Evolutionary conservation across 2,797 vertebrate genomes (phyloP), one percentile per base, ranked within the genome.

Genomic region (Hozukius guyotensis): DNA sequence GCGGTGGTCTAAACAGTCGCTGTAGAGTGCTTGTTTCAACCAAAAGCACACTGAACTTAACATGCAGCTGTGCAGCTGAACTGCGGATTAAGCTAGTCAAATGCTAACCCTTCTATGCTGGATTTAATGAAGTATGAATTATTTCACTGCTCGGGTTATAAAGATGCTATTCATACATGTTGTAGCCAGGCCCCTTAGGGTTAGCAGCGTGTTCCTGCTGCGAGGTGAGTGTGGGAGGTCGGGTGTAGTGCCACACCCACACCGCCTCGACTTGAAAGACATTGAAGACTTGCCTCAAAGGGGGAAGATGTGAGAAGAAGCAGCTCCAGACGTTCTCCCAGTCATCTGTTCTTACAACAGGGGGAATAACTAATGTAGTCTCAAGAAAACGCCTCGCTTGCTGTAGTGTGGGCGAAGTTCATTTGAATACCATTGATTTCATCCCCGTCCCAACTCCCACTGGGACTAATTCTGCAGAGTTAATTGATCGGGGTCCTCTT

Each of bases 391-490:
- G 73, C 88, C 67, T 86, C 25, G 36, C 88, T 86, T 66, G 85
- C 84, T 59, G 77, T 67, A 46, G 78, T 52, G 86, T 84, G 86
- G 92, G 88, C 62, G 56, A 84, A 59, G 72, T 85, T 92, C 85
- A 92, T 94, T 94, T 94, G 83, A 92, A 93, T 89, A 88, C 53
- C 82, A 93, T 92, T 93, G 92, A 95, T 95, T 93, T 89, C 36
- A 79, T 76, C 85, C 81, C 27, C 11, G 65, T 83, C 76, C 64
- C 64, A 36, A 34, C 67, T 87, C 92, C 90, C 89, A 68, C 62
- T 73, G 94, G 90, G 89, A 85, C 77, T 84, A 82, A 89, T 92
- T 90, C 87, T 78, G 87, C 86, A 88, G 87, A 87, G 81, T 78
- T 91, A 92, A 92, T 94, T 91, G 90, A 94, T 93, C 91, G 55